Evolutionary conservation across 2,888 invertebrate species (phyloP).

Genomic region (Enchytraeus crypticus): DNA sequence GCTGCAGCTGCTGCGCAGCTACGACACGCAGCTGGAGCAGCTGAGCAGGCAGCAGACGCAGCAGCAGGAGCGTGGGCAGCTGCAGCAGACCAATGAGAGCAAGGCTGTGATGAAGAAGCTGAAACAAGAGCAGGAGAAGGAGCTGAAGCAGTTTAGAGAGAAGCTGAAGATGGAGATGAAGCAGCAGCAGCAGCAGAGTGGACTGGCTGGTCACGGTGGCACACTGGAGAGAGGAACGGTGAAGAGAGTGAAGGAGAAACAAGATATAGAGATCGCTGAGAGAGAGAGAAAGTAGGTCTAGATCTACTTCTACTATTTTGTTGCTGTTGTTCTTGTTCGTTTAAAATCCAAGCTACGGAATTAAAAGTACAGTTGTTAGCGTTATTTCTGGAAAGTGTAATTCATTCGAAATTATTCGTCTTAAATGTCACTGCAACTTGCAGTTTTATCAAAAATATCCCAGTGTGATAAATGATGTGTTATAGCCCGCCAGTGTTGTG

Average conservation of each 20-base stretch:
- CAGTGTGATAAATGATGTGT: no score
- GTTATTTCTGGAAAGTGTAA: no score
- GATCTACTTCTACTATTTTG: background rate
- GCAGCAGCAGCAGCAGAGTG: constrained; percentile 69
- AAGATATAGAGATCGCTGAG: constrained; percentile 83
- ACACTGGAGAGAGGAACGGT: constrained; percentile 66
- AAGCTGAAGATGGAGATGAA: constrained; percentile 86
- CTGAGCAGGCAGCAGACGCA: constrained; percentile 79
- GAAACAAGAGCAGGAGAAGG: constrained; percentile 85
- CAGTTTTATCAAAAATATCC: no score
- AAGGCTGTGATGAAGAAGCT: constrained; percentile 78
- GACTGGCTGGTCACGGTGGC: background rate
- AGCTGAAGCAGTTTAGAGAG: constrained; percentile 83
- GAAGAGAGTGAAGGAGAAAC: constrained; percentile 68
- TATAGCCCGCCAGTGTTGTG: no score
- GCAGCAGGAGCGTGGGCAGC: constrained; percentile 84
- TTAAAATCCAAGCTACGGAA: no score
- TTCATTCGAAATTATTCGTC: no score
- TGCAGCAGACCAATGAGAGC: constrained; percentile 79
- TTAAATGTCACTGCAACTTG: no score
- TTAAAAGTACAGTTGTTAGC: no score
- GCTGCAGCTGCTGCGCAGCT: constrained; percentile 72
- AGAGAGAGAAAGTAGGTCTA: constrained; percentile 40
- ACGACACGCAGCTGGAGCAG: constrained; percentile 83
- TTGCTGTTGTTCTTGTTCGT: no score